phyloP scores from a whole-genome alignment of 2,888 invertebrate genomes.

The Argyra leucocephala region DNA sequence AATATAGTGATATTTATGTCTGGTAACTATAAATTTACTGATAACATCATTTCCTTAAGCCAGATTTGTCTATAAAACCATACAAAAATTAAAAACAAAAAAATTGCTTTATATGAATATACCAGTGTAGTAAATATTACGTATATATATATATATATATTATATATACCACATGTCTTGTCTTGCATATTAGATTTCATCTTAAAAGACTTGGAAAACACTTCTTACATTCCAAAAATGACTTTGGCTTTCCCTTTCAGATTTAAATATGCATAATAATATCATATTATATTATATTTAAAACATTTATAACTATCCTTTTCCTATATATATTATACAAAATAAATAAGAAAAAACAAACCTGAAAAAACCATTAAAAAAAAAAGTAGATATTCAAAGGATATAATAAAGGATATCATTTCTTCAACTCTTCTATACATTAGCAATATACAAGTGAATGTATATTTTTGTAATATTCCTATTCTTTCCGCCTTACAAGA shows the following conservation, averaged over 20 bases:
- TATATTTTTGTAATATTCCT: background rate
- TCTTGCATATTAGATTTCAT: too few species aligned
- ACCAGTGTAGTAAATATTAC: too few species aligned
- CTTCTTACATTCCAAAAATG: background rate
- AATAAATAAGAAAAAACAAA: background rate
- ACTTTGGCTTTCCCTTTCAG: background rate
- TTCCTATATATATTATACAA: background rate
- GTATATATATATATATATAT: too few species aligned
- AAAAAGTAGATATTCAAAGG: background rate
- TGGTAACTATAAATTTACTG: too few species aligned
- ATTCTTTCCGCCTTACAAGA: background rate
- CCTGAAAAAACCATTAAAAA: background rate
- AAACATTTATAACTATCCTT: background rate
- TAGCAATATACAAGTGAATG: background rate
- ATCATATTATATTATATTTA: background rate
- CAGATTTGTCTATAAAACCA: too few species aligned
- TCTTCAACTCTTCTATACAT: background rate
- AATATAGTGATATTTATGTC: too few species aligned
- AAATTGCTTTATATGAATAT: too few species aligned
- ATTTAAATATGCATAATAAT: constrained; percentile 6
- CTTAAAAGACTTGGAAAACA: too few species aligned
- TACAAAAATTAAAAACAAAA: too few species aligned
- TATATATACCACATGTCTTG: too few species aligned
- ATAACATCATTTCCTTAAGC: too few species aligned
- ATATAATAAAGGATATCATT: constrained; percentile 6